A percentile compares a stretch with the other conserved stretches of the same genome.
Evolutionary conservation across 2,113 vertebrate species (phyloP).

Genomic region (Indri indri): DNA sequence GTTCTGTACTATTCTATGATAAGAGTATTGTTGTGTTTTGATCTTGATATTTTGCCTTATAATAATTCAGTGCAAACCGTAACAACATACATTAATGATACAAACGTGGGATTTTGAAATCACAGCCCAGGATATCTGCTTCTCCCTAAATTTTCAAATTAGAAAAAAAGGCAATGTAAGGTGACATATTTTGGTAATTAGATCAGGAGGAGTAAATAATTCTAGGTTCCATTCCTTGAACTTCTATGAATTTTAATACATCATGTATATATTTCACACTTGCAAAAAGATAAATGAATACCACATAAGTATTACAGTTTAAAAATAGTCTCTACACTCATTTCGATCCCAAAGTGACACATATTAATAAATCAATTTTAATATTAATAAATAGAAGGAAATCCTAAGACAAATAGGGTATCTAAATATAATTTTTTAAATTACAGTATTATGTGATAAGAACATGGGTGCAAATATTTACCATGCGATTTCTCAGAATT

Average conservation of each 20-base stretch:
- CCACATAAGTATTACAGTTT: background rate
- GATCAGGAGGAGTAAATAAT: background rate
- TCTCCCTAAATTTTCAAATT: conserved; percentile 19
- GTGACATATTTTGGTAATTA: background rate
- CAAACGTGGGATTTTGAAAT: conserved; percentile 58
- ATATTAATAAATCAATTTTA: background rate
- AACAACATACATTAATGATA: conserved; percentile 51
- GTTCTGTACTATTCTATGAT: conserved; percentile 34
- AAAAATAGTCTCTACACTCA: background rate
- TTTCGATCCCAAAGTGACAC: background rate
- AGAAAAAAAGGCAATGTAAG: background rate
- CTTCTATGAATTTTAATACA: background rate
- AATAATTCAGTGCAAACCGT: conserved; percentile 64
- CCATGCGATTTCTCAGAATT: rapidly evolving
- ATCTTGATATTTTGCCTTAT: conserved; percentile 77
- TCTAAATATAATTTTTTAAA: background rate
- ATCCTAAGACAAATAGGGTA: background rate
- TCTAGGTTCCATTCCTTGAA: background rate
- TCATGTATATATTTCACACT: background rate
- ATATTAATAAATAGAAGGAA: background rate
- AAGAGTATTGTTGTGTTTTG: conserved; percentile 67
- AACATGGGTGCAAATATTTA: conserved; percentile 10
- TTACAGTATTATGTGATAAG: background rate
- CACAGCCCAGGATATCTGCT: conserved; percentile 19
- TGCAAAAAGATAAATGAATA: background rate